These are phyloP conservation scores for Alitta virens DNA, from an alignment of 2,888 invertebrate genomes.

Conservation along the genomic window DNA sequence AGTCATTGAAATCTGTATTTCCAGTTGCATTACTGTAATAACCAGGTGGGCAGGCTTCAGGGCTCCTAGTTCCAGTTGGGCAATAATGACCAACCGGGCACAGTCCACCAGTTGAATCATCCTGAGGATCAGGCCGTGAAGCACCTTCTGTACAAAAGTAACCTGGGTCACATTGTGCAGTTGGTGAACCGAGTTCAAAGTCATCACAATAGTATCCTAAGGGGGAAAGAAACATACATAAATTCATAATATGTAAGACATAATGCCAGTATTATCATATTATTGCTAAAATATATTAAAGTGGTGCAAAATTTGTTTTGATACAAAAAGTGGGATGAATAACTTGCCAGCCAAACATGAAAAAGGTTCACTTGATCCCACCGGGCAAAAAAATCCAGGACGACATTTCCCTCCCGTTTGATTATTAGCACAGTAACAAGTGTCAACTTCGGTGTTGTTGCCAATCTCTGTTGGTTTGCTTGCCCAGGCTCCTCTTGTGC, in stretches of 20 bases:
- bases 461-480: conserved; percentile 43
- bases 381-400: conserved; percentile 47
- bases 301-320: too few relatives aligned
- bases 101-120: conserved; percentile 44
- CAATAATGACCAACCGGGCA: conserved; percentile 51
- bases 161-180: conserved; percentile 45
- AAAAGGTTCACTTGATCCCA: conserved; percentile 42
- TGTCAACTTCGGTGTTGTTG: conserved; percentile 34
- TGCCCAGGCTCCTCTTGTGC: conserved; percentile 46
- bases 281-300: too few relatives aligned
- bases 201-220: conserved; percentile 45
- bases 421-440: conserved; percentile 44
- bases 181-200: conserved; percentile 37
- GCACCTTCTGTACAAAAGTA: conserved; percentile 47
- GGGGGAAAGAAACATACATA: conserved; percentile 4
- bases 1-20: conserved; percentile 36
- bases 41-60: conserved; percentile 43
- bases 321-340: too few relatives aligned
- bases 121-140: conserved; percentile 33
- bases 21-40: conserved; percentile 46
- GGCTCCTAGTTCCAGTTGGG: conserved; percentile 38
- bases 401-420: conserved; percentile 49
- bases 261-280: not conserved
- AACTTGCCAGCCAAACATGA: conserved; percentile 30
- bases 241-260: not conserved